phyloP scores from a whole-genome alignment of 2,888 invertebrate genomes.

The Matsumyia berberina region DNA sequence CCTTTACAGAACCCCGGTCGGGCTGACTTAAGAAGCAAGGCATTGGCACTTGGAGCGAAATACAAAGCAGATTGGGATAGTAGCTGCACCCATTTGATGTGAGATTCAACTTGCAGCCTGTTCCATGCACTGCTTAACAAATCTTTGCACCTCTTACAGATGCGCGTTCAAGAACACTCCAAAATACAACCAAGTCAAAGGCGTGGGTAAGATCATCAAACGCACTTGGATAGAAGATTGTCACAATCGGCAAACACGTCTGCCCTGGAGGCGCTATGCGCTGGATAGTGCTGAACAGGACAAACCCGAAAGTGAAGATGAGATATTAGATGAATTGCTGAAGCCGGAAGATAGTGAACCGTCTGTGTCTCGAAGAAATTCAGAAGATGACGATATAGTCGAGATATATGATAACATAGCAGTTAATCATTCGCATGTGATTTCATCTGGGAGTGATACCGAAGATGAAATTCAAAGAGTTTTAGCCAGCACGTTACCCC shows the following conservation, averaged over 20 bases:
- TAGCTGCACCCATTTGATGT: constrained; percentile 94
- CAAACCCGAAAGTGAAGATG: constrained; percentile 82
- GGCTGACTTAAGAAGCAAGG: constrained; percentile 88
- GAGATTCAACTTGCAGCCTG: constrained; percentile 81
- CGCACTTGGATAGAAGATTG: constrained; percentile 91
- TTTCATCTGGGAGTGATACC: constrained; percentile 81
- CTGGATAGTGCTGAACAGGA: constrained; percentile 79
- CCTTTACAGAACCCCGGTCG: constrained; percentile 89
- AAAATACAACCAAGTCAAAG: constrained; percentile 90
- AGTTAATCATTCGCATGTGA: neutral
- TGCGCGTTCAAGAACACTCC: constrained; percentile 96
- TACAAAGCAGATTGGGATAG: constrained; percentile 91
- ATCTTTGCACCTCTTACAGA: constrained; percentile 84
- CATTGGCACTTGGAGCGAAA: constrained; percentile 91
- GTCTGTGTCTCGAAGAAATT: neutral
- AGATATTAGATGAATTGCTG: constrained; percentile 79
- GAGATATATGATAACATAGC: constrained; percentile 21
- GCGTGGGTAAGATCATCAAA: constrained; percentile 87
- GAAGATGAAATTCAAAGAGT: constrained; percentile 82
- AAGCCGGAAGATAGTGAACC: constrained; percentile 67
- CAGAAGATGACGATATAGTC: constrained; percentile 36
- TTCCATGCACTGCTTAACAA: neutral
- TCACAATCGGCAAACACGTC: constrained; percentile 85
- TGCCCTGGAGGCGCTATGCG: constrained; percentile 83
- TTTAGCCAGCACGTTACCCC: constrained; percentile 52